These are phyloP conservation scores for Meiosimyza platycephala DNA, from an alignment of 2,888 invertebrate genomes.

Conservation along the genomic window DNA sequence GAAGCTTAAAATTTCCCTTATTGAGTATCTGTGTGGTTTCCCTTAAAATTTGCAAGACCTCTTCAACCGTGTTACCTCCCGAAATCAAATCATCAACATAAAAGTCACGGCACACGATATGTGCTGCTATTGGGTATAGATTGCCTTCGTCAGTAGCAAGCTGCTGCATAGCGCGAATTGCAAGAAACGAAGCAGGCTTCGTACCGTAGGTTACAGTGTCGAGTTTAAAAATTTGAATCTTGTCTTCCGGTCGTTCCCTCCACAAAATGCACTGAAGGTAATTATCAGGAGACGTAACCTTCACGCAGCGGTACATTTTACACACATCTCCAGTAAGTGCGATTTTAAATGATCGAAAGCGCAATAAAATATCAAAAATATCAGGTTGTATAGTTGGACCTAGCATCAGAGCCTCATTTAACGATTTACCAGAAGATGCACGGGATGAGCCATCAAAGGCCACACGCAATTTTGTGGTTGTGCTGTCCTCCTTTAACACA, in stretches of 20 bases:
- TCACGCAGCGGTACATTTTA: too few species aligned
- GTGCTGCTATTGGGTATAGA: conserved; percentile 42
- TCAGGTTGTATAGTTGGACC: conserved; percentile 18
- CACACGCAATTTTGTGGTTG: conserved; percentile 32
- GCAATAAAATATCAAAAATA: neutral
- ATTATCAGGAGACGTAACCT: conserved; percentile 29
- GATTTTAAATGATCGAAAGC: conserved; percentile 12
- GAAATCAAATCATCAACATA: conserved; percentile 49
- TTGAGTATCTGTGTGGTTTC: conserved; percentile 36
- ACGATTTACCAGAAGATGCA: conserved; percentile 7
- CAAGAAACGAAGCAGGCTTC: conserved; percentile 29
- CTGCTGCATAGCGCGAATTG: conserved; percentile 36
- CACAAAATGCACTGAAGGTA: conserved; percentile 39
- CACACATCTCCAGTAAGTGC: conserved; percentile 35
- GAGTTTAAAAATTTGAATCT: conserved; percentile 31
- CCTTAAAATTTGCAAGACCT: conserved; percentile 33
- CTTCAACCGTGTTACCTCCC: conserved; percentile 36
- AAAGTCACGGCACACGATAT: conserved; percentile 42
- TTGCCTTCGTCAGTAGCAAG: conserved; percentile 54
- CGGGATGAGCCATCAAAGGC: conserved; percentile 30
- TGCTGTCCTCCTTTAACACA: conserved; percentile 23
- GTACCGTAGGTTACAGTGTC: conserved; percentile 34
- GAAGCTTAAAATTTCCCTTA: conserved; percentile 36
- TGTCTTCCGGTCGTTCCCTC: conserved; percentile 27
- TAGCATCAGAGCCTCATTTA: conserved; percentile 15